A percentile compares a stretch with the other conserved stretches of the same genome.
Conservation (phyloP, 2,797 vertebrate species). For the Gouania willdenowi region DNA sequence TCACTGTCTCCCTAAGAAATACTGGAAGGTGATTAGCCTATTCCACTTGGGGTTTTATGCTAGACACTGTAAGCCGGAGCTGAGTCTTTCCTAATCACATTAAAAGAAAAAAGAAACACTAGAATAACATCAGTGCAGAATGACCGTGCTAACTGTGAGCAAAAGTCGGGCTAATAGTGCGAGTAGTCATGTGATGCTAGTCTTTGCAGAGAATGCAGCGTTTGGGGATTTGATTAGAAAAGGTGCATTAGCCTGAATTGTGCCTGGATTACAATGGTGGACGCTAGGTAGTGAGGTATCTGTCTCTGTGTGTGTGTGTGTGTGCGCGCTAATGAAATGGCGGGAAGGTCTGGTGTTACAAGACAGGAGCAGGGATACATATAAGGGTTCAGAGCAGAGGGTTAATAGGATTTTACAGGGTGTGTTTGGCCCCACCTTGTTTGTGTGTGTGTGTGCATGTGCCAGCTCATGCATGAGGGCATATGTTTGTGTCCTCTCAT, state of each 20-base stretch:
- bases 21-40: conserved; percentile 79
- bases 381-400: conserved; percentile 40
- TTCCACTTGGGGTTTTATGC: conserved; percentile 63
- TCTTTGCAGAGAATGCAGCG: conserved; percentile 45
- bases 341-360: conserved; percentile 72
- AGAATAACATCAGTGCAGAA: conserved; percentile 77
- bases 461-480: conserved; percentile 34
- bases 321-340: conserved; percentile 69
- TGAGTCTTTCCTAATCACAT: conserved; percentile 74
- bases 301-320: conserved; percentile 5
- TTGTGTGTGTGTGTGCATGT: conserved; percentile 40
- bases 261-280: conserved; percentile 62
- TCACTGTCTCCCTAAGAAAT: conserved; percentile 83
- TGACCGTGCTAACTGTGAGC: conserved; percentile 64
- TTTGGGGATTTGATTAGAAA: conserved; percentile 78
- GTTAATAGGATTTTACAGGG: conserved; percentile 63
- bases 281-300: too few species aligned
- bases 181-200: conserved; percentile 68
- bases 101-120: conserved; percentile 62
- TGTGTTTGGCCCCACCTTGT: conserved; percentile 52
- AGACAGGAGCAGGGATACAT: conserved; percentile 41
- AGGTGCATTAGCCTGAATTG: conserved; percentile 69
- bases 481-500: conserved; percentile 30
- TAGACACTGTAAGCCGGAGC: conserved; percentile 64
- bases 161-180: conserved; percentile 40